These are phyloP conservation scores for Catharus ustulatus DNA, from an alignment of 2,797 vertebrate species.

Conservation along the genomic window DNA sequence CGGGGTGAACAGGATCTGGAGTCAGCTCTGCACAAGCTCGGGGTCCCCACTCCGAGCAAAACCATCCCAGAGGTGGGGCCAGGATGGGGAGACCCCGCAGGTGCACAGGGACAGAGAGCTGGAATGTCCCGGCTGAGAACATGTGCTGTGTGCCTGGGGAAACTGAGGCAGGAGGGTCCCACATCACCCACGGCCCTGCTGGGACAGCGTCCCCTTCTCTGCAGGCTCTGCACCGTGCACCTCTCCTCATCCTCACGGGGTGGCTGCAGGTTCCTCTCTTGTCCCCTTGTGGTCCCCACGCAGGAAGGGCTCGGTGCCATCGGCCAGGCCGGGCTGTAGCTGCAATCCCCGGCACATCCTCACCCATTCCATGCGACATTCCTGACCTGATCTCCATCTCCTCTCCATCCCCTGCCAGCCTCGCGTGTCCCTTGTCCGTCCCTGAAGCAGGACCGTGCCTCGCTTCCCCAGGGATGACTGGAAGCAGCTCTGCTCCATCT, in stretches of 20 bases:
- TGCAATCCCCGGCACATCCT: neutral
- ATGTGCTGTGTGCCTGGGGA: rapidly evolving
- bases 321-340: rapidly evolving
- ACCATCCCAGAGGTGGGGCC: rapidly evolving
- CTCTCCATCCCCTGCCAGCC: neutral
- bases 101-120: neutral
- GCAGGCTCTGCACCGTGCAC: rapidly evolving
- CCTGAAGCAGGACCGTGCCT: neutral
- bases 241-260: rapidly evolving
- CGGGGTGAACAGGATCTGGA: neutral
- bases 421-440: neutral
- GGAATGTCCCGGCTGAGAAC: rapidly evolving
- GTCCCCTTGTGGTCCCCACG: rapidly evolving
- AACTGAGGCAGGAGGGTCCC: neutral
- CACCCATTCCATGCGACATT: rapidly evolving
- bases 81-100: rapidly evolving
- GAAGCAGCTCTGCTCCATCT: neutral
- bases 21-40: neutral
- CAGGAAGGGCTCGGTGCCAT: neutral
- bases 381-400: rapidly evolving
- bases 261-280: neutral
- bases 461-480: neutral
- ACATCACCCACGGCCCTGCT: rapidly evolving
- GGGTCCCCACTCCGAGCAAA: neutral
- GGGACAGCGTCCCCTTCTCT: neutral